Conservation (phyloP, 2,797 vertebrate genomes). For the Allobates femoralis region DNA sequence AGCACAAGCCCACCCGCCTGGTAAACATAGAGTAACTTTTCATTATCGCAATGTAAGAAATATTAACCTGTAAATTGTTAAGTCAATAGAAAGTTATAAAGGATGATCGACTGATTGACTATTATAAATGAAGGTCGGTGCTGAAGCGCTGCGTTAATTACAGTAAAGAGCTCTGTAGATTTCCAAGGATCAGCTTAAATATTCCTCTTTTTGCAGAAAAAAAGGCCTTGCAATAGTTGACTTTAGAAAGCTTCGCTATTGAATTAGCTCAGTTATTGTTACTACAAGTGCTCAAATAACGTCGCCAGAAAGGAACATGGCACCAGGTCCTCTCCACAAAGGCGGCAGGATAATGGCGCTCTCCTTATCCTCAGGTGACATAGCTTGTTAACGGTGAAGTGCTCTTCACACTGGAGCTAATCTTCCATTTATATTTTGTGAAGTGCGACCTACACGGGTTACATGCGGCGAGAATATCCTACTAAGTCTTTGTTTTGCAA, state of each 20-base stretch:
- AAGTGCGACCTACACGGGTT: background rate
- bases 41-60: background rate
- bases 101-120: background rate
- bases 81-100: background rate
- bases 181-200: background rate
- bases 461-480: background rate
- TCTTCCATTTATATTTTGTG: slow-evolving; percentile 11
- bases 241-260: background rate
- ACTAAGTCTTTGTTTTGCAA: background rate
- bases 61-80: background rate
- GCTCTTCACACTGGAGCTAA: slow-evolving; percentile 11
- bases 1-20: background rate
- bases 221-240: background rate
- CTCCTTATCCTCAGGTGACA: background rate
- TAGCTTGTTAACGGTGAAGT: background rate
- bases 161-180: background rate
- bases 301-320: background rate
- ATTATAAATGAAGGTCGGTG: background rate
- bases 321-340: background rate
- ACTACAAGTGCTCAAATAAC: background rate
- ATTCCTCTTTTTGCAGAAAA: background rate
- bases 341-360: background rate
- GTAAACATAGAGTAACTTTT: background rate
- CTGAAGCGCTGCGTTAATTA: background rate
- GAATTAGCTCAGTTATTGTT: background rate